Evolutionary conservation across 2,113 vertebrate genomes (phyloP).

Genomic region (Hemibagrus wyckioides): DNA sequence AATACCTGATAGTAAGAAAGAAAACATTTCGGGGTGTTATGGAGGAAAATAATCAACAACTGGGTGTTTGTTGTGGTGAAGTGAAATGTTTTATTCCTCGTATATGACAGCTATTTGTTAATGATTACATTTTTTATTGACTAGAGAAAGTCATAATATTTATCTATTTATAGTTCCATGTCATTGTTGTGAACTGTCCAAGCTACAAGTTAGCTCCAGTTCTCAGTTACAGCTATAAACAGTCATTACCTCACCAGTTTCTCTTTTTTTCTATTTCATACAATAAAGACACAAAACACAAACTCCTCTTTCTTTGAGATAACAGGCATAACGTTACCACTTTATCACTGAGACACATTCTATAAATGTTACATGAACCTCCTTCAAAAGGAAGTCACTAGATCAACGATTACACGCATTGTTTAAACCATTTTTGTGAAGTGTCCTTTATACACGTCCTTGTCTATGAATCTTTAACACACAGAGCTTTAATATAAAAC

Average conservation of each 20-base stretch:
- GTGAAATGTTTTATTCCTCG: not conserved
- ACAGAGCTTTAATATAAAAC: not conserved
- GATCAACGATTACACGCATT: not conserved
- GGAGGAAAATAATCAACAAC: not conserved
- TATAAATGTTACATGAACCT: too few species aligned
- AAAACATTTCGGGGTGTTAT: not conserved
- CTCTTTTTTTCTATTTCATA: not conserved
- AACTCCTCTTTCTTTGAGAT: not conserved
- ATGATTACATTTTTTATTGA: not conserved
- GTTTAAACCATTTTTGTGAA: not conserved
- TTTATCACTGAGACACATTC: not conserved
- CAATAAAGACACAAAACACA: not conserved
- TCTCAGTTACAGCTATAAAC: not conserved
- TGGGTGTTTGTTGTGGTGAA: not conserved
- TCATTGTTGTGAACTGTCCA: not conserved
- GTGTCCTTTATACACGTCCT: not conserved
- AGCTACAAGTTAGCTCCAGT: not conserved
- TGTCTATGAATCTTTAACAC: not conserved
- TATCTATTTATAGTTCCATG: not conserved
- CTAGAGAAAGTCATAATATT: not conserved
- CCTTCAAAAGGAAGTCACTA: not conserved
- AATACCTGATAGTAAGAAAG: not conserved
- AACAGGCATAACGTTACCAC: too few species aligned
- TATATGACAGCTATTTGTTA: not conserved
- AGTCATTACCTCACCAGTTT: not conserved